phyloP scores from a whole-genome alignment of 23 tunicate species.

The Botrylloides violaceus region DNA sequence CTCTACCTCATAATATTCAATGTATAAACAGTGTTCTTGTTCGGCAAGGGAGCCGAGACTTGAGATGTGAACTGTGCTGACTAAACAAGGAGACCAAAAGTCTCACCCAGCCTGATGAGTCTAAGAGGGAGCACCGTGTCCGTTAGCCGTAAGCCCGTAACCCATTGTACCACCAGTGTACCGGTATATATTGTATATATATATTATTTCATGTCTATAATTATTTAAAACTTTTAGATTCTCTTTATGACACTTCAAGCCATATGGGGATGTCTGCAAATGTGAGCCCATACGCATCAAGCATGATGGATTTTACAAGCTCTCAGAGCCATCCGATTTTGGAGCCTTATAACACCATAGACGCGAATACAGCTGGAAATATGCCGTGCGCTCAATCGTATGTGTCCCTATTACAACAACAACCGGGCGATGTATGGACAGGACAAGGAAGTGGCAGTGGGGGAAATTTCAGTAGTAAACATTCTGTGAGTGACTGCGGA shows the following conservation, averaged over 20 bases:
- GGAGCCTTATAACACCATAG: slow-evolving; percentile 1
- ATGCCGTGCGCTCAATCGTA: background rate
- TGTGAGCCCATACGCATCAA: background rate
- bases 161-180: no score
- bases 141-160: no score
- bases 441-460: background rate
- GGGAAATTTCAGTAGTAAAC: background rate
- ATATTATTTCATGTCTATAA: no score
- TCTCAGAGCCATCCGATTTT: background rate
- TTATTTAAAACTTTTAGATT: no score
- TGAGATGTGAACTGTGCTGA: no score
- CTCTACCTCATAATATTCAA: no score
- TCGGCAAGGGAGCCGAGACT: no score
- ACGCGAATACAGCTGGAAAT: background rate
- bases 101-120: no score
- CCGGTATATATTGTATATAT: no score
- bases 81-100: no score
- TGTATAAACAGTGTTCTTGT: no score
- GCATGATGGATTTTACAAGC: slow-evolving; percentile 8
- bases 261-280: background rate
- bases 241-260: slow-evolving; percentile 2
- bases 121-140: no score
- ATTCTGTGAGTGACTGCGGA: background rate
- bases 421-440: background rate
- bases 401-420: slow-evolving; percentile 14